Evolutionary conservation across 1,140 invertebrate species (phyloP).

Genomic region (Coelopa frigida): DNA sequence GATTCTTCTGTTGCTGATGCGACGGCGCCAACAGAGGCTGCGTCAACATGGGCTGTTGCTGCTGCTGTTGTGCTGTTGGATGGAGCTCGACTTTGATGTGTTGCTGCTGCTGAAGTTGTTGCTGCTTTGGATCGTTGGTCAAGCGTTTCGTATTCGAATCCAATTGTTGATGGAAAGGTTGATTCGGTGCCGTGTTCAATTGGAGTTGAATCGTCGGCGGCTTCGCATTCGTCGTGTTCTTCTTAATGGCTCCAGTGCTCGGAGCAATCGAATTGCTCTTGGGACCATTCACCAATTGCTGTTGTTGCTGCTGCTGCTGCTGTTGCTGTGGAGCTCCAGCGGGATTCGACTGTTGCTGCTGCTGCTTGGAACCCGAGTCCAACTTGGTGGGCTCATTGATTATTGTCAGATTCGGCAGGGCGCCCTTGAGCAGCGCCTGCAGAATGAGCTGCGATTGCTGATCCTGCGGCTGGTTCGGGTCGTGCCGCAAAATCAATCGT

Average conservation of each 20-base stretch:
- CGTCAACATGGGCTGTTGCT: slow-evolving; percentile 4
- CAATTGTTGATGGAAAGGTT: too few relatives aligned
- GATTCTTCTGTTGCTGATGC: slow-evolving; percentile 9
- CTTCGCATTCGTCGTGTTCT: slow-evolving; percentile 13
- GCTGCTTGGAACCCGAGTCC: slow-evolving; percentile 15
- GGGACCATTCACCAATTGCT: too few relatives aligned
- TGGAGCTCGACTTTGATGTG: slow-evolving; percentile 18
- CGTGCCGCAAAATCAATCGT: slow-evolving; percentile 36
- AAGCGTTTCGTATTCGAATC: not conserved
- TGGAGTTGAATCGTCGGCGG: slow-evolving; percentile 22
- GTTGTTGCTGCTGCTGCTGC: slow-evolving; percentile 8
- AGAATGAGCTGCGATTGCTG: slow-evolving; percentile 41
- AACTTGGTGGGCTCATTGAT: slow-evolving; percentile 39
- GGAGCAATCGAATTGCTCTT: slow-evolving; percentile 17
- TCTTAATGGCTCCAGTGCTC: slow-evolving; percentile 7
- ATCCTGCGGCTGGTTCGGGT: slow-evolving; percentile 42
- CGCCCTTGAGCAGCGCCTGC: slow-evolving; percentile 40
- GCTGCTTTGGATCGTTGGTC: slow-evolving; percentile 4
- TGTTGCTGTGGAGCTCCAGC: not conserved
- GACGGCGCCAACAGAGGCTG: slow-evolving; percentile 1
- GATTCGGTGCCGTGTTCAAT: slow-evolving; percentile 4
- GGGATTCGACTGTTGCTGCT: slow-evolving; percentile 9
- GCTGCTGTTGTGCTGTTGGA: slow-evolving; percentile 15
- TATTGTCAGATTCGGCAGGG: slow-evolving; percentile 42
- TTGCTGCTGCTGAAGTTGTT: slow-evolving; percentile 19